These are phyloP conservation scores for Gymnorhina tibicen DNA, from an alignment of 2,113 vertebrate genomes.

Conservation along the genomic window DNA sequence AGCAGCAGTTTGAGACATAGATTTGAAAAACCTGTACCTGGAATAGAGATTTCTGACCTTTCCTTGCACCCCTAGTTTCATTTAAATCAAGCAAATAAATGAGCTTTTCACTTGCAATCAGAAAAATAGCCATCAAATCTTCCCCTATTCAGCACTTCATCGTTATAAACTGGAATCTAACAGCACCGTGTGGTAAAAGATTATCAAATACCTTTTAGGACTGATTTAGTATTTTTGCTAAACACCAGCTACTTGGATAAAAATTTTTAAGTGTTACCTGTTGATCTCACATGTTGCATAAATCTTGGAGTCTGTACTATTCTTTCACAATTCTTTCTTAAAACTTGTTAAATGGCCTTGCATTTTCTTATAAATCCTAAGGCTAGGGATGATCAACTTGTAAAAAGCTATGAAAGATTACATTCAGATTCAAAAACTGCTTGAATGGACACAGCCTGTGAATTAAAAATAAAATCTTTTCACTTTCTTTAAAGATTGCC, in stretches of 20 bases:
- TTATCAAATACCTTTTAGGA: background rate
- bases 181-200: background rate
- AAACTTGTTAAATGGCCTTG: background rate
- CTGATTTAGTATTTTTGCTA: background rate
- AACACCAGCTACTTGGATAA: background rate
- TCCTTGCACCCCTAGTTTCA: background rate
- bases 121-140: background rate
- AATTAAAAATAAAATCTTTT: background rate
- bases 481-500: background rate
- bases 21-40: background rate
- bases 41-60: background rate
- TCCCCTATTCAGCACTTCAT: background rate
- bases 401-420: background rate
- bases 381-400: background rate
- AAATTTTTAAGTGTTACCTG: background rate
- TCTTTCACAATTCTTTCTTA: background rate
- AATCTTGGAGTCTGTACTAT: background rate
- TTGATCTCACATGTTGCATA: background rate
- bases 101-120: background rate
- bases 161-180: background rate
- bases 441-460: background rate
- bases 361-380: background rate
- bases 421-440: background rate
- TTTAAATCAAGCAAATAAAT: background rate
- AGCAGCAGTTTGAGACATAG: background rate